Evolutionary conservation across 1,140 invertebrate species (phyloP), one percentile per base, ranked within the genome.

Genomic region (Leptoteleia sp.): DNA sequence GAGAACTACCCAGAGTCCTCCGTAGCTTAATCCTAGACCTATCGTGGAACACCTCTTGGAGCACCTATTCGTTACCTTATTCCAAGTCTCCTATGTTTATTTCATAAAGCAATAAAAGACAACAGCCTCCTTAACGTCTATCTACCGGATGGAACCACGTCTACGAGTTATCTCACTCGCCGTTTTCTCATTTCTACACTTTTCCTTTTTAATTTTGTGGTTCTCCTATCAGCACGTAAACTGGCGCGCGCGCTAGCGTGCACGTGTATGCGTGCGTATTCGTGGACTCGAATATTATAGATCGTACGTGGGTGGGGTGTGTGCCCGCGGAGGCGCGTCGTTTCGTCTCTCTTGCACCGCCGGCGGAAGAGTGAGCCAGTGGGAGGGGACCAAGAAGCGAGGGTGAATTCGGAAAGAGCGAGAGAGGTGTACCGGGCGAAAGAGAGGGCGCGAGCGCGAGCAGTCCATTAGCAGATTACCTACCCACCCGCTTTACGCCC

Each of bases 391-490:
- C 38, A 55, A 62, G 62, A 55, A 72, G 27, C 68, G 68, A 79
- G 76, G 76, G 76, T 79, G 68, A 73, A 72, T 78, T 67, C 54
- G 62, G 45, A 64, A 57, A 65, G 57, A 75, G 61, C 19, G 61
- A 57, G 57, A 15, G 47, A 64, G 43, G 64, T 27, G 19, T 11
- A n/a, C 4, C 16, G 1, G n/a, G n/a, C n/a, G n/a, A n/a, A 19
- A 38, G 57, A 75, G 45, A 59, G 70, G 47, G 50, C 27, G 12
- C 27, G 22, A 42, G 43, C 45, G 62, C 54, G 47, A 79, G 61
- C 61, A 75, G 68, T 79, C 76, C 76, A 73, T 79, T 79, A 79
- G 76, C 76, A 79, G 70, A 79, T 79, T 79, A 79, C 76, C 68
- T 78, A 78, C 3, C 22, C 22, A 6, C 22, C 22, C 22, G 22